Conservation (phyloP, 2,113 vertebrate genomes). For the Seriola quinqueradiata region DNA sequence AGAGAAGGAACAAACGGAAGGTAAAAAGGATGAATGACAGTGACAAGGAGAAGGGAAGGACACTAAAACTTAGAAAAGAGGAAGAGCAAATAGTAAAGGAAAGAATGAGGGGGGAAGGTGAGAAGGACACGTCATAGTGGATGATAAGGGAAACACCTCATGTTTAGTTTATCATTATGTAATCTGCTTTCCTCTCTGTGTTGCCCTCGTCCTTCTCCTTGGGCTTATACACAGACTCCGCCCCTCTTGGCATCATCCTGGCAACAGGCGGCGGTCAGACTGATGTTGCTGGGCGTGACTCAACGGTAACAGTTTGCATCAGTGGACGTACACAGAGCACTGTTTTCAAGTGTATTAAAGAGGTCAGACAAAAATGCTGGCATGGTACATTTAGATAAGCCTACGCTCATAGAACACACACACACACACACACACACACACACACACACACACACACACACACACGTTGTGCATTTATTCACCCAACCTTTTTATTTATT, state of each 20-base stretch:
- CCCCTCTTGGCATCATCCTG: constrained; percentile 41
- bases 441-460: background rate
- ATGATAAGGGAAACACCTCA: constrained; percentile 29
- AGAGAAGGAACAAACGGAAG: too few relatives aligned
- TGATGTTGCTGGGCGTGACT: constrained; percentile 38
- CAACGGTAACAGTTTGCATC: constrained; percentile 16
- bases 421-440: background rate
- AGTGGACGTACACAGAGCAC: background rate
- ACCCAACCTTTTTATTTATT: background rate
- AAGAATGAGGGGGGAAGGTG: background rate
- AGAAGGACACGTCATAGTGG: background rate
- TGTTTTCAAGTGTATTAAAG: background rate
- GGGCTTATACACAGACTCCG: constrained; percentile 7
- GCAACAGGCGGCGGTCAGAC: constrained; percentile 20
- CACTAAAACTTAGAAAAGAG: background rate
- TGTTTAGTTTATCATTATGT: constrained; percentile 35
- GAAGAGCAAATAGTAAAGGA: background rate
- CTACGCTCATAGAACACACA: too few relatives aligned
- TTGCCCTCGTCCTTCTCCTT: constrained; percentile 8
- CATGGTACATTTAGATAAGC: background rate
- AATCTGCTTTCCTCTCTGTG: constrained; percentile 40
- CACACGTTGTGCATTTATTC: background rate
- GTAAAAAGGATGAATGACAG: background rate
- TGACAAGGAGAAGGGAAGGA: background rate
- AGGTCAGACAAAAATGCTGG: background rate